Evolutionary conservation across 2,113 vertebrate species (phyloP), one percentile per base, ranked within the genome.

Genomic region (Takifugu flavidus): DNA sequence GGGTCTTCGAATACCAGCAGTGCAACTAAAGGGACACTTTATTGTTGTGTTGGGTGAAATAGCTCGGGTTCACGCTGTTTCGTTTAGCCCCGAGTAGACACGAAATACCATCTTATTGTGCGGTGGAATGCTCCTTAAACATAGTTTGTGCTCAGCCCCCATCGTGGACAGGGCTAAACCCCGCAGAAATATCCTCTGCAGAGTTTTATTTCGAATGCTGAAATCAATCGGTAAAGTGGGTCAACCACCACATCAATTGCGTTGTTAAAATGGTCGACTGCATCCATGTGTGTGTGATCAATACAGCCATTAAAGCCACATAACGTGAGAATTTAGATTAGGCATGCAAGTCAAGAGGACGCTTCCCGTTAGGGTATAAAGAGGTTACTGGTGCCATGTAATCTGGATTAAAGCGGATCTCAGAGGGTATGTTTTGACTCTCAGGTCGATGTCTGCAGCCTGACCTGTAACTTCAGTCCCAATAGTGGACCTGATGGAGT

Each of bases 341-440:
- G 58, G 3, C 54, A 50, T 39, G 51, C 27, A 65, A 58, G 62
- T 56, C 59, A 65, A 45, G 61, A 56, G 53, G 59, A 63, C 63
- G 49, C 66, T 57, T 65, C 61, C 56, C 15, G 1, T 34, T 61
- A 28, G 49, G 51, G 46, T 62, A 42, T 61, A 68, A 77, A 44
- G 74, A 72, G 67, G 59, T 47, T 58, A 70, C 25, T 56, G 25
- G 69, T 62, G 57, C 42, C 62, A 51, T 74, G 60, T 80, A 84
- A 84, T 85, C 79, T 82, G 77, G 82, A 85, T 86, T 83, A 81
- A 25, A 70, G 60, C 71, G 65, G 78, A 82, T 85, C 67, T 54
- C 39, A 50, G 44, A 59, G 64, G 60, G 73, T 50, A 73, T 72
- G 59, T 62, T 80, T 78, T 78, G 72, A 72, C 70, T 77, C 67